Evolutionary conservation across 2,888 invertebrate species (phyloP).

Genomic region (Polyommatus icarus): DNA sequence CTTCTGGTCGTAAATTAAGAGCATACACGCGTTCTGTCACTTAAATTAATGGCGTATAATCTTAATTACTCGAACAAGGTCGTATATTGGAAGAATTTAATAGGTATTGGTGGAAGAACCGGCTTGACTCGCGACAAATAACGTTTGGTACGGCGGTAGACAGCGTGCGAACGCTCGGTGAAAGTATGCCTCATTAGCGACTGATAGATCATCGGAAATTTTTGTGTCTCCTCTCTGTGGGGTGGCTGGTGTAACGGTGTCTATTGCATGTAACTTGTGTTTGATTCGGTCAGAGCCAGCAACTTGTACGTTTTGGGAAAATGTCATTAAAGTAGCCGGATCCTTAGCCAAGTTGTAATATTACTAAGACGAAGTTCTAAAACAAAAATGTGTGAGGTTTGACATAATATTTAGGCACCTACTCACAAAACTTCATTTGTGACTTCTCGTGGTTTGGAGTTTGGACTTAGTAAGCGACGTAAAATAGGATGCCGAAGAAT

Average conservation of each 20-base stretch:
- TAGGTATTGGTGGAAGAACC: conserved; percentile 53
- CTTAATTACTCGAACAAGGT: conserved; percentile 22
- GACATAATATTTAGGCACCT: too few relatives aligned
- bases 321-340: too few relatives aligned
- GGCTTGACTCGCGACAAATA: conserved; percentile 72
- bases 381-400: too few relatives aligned
- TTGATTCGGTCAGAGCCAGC: background rate
- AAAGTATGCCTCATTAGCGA: conserved; percentile 61
- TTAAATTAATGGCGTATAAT: conserved; percentile 8
- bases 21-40: background rate
- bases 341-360: too few relatives aligned
- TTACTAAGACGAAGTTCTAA: too few relatives aligned
- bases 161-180: conserved; percentile 79
- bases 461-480: too few relatives aligned
- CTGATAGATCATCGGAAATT: conserved; percentile 46
- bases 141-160: conserved; percentile 73
- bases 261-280: background rate
- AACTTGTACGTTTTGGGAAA: background rate
- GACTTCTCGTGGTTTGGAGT: too few relatives aligned
- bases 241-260: background rate
- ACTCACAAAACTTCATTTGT: too few relatives aligned
- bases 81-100: conserved; percentile 1
- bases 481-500: too few relatives aligned
- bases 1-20: background rate
- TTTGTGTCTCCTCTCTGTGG: conserved; percentile 3